Percentiles rank a stretch among this genome's conserved stretches.
These are phyloP conservation scores for Drosophila tristis DNA, from an alignment of 1,140 invertebrate genomes.

Conservation along the genomic window DNA sequence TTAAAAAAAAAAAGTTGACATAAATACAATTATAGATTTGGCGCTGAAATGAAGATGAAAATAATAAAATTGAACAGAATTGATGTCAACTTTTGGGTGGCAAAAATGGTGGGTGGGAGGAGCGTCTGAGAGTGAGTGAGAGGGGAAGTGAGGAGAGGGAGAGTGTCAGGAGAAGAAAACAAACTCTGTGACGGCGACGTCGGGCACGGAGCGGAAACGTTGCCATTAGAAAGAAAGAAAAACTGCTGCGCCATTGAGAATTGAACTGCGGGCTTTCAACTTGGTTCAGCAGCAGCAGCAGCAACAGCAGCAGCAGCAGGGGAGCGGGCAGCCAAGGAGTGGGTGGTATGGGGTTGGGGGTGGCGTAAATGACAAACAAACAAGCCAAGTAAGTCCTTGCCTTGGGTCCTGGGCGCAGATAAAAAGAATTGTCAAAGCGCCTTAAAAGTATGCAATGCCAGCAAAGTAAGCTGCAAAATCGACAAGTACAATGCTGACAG, in stretches of 20 bases:
- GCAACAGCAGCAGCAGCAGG: slow-evolving; percentile 29
- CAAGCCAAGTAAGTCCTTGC: slow-evolving; percentile 75
- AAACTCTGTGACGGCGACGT: slow-evolving; percentile 43
- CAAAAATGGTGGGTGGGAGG: background rate
- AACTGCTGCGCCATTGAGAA: slow-evolving; percentile 82
- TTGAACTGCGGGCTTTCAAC: slow-evolving; percentile 77
- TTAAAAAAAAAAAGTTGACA: slow-evolving; percentile 80
- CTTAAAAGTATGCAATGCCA: slow-evolving; percentile 82
- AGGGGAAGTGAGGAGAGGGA: background rate
- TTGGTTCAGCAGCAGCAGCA: slow-evolving; percentile 37
- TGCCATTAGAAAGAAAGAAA: slow-evolving; percentile 78
- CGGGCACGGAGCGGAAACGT: slow-evolving; percentile 68
- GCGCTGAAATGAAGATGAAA: slow-evolving; percentile 80
- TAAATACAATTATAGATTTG: slow-evolving; percentile 84
- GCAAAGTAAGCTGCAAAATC: slow-evolving; percentile 83
- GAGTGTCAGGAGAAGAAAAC: slow-evolving; percentile 22
- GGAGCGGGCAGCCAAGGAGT: background rate
- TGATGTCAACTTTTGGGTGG: slow-evolving; percentile 72
- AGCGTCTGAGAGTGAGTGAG: background rate
- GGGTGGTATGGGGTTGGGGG: slow-evolving; percentile 10
- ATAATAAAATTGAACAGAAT: slow-evolving; percentile 82
- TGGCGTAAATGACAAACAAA: slow-evolving; percentile 81
- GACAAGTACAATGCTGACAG: slow-evolving; percentile 83
- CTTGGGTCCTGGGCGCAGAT: slow-evolving; percentile 74
- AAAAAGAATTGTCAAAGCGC: slow-evolving; percentile 83